phyloP scores from a whole-genome alignment of 2,113 vertebrate genomes.

The Buteo buteo region DNA sequence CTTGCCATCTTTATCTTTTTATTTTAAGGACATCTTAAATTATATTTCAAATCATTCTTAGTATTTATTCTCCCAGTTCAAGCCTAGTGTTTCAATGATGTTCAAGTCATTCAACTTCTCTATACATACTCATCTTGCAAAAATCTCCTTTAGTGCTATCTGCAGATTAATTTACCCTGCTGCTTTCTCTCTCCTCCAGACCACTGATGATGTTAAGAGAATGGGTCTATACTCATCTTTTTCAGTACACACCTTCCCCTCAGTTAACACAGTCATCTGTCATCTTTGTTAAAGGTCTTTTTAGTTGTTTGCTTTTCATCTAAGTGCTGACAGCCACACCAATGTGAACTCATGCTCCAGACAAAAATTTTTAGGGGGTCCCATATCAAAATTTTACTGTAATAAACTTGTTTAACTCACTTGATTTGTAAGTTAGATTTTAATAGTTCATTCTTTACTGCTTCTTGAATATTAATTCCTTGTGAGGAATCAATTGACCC shows the following conservation, averaged over 20 bases:
- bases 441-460: background rate
- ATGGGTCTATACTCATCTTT: background rate
- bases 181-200: background rate
- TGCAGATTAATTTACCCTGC: background rate
- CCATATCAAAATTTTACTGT: background rate
- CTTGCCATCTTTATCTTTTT: background rate
- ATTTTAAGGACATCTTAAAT: background rate
- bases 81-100: background rate
- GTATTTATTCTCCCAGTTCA: background rate
- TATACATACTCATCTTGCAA: background rate
- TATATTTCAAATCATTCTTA: background rate
- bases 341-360: background rate
- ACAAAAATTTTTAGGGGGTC: background rate
- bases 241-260: background rate
- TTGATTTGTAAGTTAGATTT: background rate
- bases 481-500: background rate
- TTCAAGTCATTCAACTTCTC: background rate
- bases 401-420: background rate
- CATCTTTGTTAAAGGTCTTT: background rate
- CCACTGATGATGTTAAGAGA: background rate
- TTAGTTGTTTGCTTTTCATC: background rate
- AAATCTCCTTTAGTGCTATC: background rate
- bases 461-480: background rate
- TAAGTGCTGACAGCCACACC: background rate
- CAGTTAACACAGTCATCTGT: background rate